These are phyloP conservation scores for Nipponia nippon DNA, from an alignment of 2,113 vertebrate genomes.

Conservation along the genomic window DNA sequence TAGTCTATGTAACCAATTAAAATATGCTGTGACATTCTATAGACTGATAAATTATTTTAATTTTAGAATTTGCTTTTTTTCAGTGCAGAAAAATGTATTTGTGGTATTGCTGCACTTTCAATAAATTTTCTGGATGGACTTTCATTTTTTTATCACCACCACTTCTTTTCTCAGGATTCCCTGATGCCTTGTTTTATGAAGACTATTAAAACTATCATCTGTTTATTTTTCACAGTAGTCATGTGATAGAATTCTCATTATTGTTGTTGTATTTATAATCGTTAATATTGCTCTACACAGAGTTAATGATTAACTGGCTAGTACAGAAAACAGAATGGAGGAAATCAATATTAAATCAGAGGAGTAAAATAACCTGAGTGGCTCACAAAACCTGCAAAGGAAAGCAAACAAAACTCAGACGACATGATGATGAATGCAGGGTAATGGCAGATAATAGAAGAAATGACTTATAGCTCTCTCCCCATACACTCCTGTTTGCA, in stretches of 20 bases:
- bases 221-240: neutral
- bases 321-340: neutral
- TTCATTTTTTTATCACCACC: neutral
- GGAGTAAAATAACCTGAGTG: neutral
- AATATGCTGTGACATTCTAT: neutral
- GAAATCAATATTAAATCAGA: slow-evolving; percentile 28
- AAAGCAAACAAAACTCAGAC: neutral
- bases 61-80: neutral
- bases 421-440: neutral
- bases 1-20: neutral
- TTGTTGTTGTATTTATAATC: neutral
- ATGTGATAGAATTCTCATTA: neutral
- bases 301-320: neutral
- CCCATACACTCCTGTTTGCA: neutral
- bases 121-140: neutral
- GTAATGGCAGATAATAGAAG: neutral
- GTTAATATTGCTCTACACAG: neutral
- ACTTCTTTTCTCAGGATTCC: neutral
- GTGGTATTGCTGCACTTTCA: neutral
- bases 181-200: neutral
- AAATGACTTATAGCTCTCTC: neutral
- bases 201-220: neutral
- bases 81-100: neutral
- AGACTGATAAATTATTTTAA: neutral
- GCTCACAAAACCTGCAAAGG: neutral